Percentiles rank a stretch among this genome's conserved stretches.
phyloP scores from a whole-genome alignment of 64 coral and sea anemone species.

The Montipora capricornis region DNA sequence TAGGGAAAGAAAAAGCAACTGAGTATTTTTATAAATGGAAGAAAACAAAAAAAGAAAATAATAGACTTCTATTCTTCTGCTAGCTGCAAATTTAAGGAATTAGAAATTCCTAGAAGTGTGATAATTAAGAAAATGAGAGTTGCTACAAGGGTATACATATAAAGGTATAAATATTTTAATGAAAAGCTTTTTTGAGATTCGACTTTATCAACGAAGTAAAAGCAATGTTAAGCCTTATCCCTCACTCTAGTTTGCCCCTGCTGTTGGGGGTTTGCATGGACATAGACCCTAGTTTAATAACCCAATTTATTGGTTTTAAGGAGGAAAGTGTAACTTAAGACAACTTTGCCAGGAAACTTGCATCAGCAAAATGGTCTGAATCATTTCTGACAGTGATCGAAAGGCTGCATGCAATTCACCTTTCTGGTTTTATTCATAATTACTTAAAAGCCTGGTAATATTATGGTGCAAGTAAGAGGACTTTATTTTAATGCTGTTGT shows the following conservation, averaged over 20 bases:
- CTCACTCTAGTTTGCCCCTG: conserved; percentile 15
- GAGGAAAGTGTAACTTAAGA: too few species aligned
- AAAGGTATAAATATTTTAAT: neutral
- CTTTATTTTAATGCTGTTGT: neutral
- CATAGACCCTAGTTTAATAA: neutral
- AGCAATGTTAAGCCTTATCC: neutral
- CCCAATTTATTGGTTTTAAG: conserved; percentile 14
- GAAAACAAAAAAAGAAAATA: conserved; percentile 16
- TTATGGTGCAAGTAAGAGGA: neutral
- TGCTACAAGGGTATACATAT: neutral
- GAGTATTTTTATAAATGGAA: conserved; percentile 33
- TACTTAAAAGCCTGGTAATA: conserved; percentile 14
- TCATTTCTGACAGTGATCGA: neutral
- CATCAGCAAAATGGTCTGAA: neutral
- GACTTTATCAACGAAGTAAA: neutral
- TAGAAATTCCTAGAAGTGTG: neutral
- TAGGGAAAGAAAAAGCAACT: neutral
- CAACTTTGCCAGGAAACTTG: too few species aligned
- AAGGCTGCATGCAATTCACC: conserved; percentile 17
- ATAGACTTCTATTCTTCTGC: neutral
- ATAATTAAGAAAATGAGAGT: neutral
- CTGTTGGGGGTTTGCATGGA: conserved; percentile 11
- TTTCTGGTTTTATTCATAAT: conserved; percentile 11
- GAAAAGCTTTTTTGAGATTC: neutral
- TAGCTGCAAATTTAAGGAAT: neutral